A percentile compares a stretch with the other conserved stretches of the same genome.
Evolutionary conservation across 1,140 invertebrate species (phyloP).

Genomic region (Macrocentrus cingulum): DNA sequence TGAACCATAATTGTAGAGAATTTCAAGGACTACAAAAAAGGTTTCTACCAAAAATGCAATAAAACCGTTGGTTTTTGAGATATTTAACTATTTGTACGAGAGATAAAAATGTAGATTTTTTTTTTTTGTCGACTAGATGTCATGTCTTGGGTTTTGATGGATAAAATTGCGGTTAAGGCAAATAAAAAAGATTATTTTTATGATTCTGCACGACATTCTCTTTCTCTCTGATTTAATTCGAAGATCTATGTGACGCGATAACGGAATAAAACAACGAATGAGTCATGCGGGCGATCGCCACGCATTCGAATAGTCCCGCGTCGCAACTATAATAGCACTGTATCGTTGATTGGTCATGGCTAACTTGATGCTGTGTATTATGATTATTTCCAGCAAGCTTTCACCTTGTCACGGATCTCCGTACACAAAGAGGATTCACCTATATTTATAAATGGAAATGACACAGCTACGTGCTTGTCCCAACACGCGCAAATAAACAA

Average conservation of each 20-base stretch:
- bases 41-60: no score
- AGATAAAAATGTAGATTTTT: no score
- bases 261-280: not conserved
- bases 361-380: constrained; percentile 10
- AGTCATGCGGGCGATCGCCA: constrained; percentile 1
- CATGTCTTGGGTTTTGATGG: no score
- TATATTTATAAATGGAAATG: not conserved
- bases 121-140: no score
- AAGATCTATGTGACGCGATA: not conserved
- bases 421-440: not conserved
- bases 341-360: constrained; percentile 14
- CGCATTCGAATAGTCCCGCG: constrained; percentile 6
- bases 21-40: no score
- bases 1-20: no score
- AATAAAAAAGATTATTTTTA: no score
- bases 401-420: not conserved
- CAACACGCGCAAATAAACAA: not conserved
- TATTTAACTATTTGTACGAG: no score
- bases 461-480: not conserved
- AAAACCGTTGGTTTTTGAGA: no score
- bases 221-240: not conserved
- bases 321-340: constrained; percentile 9
- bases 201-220: no score
- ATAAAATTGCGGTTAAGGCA: no score
- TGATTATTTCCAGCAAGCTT: not conserved